Evolutionary conservation across 2,797 vertebrate genomes (phyloP), one percentile per base, ranked within the genome.

Genomic region (Hydrocynus forskahlii): DNA sequence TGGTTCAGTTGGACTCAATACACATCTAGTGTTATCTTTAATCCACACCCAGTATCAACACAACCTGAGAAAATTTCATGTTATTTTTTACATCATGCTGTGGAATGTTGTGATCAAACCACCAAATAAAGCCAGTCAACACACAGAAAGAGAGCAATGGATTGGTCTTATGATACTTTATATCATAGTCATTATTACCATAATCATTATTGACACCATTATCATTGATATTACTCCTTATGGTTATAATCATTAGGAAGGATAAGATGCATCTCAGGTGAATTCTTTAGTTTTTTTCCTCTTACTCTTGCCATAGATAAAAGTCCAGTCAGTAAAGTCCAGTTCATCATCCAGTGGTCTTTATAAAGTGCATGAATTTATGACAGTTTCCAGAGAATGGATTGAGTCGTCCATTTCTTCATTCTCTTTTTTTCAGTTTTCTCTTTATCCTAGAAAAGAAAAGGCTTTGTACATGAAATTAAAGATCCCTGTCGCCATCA

Each of bases 171-270:
- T 87, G 78, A 88, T 89, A 83, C 88, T 89, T 88, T 78, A 86
- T 89, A 81, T 91, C 88, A 89, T 87, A 89, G 54, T 83, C 87
- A 83, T 91, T 74, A 88, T 92, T 75, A 88, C 91, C 72, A 88
- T 86, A 86, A 81, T 90, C 73, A 89, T 91, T 74, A 86, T 84
- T 63, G 86, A 84, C 68, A 90, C 62, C 76, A 89, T 86, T 75
- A 82, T 87, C 83, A 82, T 83, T 86, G 75, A 90, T 88, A 85
- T 19, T 83, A 80, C 75, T 89, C 75, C 43, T 48, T 23, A 48
- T 69, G 25, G 85, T 88, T 89, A 90, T 86, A 89, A 60, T 89
- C 69, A 75, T 88, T 89, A 85, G 84, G 86, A 92, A 88, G 84
- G 76, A 88, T 70, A 62, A 89, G 81, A 88, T 79, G 76, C 74